These are phyloP conservation scores for Oncorhynchus gorbuscha DNA, from an alignment of 2,113 vertebrate genomes.

Conservation along the genomic window DNA sequence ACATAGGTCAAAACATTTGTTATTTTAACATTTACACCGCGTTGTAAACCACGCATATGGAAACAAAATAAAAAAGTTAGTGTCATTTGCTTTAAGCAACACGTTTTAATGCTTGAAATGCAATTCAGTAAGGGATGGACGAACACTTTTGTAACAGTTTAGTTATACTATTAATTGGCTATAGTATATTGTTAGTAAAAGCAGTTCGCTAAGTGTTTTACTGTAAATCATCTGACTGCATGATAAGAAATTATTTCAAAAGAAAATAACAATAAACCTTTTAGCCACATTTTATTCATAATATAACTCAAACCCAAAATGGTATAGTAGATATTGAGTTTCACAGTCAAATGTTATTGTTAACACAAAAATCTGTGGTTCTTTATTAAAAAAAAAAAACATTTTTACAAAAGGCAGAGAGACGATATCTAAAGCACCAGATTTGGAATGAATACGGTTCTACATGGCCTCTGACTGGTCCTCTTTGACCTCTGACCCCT, in stretches of 20 bases:
- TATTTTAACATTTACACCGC: background rate
- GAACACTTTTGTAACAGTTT: background rate
- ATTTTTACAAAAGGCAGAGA: constrained; percentile 13
- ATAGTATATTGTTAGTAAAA: too few relatives aligned
- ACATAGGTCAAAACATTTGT: background rate
- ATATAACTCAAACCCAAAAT: constrained; percentile 27
- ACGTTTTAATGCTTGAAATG: constrained; percentile 1
- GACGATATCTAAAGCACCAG: constrained; percentile 13
- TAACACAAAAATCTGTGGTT: background rate
- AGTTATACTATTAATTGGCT: too few relatives aligned
- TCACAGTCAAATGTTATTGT: constrained; percentile 26
- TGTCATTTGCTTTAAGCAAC: background rate
- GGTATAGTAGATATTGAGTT: constrained; percentile 24
- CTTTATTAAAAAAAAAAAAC: background rate
- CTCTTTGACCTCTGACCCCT: constrained; percentile 28
- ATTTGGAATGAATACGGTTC: background rate
- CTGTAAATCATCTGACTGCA: too few relatives aligned
- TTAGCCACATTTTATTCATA: constrained; percentile 24
- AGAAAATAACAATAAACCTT: background rate
- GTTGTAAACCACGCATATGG: background rate
- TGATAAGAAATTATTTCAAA: background rate
- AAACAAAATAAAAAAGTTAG: constrained; percentile 36
- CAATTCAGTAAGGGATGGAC: background rate
- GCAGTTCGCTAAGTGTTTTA: too few relatives aligned
- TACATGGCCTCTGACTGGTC: background rate